Percentiles rank a stretch among this genome's conserved stretches.
phyloP scores from a whole-genome alignment of 2,888 invertebrate genomes.

The Pseudanteris insignis region DNA sequence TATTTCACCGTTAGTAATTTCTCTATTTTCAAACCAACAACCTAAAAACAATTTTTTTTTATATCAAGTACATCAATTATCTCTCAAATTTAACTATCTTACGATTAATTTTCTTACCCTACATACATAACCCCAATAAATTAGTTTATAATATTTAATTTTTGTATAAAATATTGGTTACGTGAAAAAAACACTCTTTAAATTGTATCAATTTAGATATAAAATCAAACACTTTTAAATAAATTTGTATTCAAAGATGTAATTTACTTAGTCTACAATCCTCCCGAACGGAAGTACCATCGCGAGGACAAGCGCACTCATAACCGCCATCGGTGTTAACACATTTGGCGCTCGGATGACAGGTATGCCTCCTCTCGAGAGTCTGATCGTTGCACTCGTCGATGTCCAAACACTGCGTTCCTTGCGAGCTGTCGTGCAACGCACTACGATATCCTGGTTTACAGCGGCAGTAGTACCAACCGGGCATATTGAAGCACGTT shows the following conservation, averaged over 20 bases:
- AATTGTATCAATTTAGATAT: no score
- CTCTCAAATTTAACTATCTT: no score
- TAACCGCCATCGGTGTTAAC: conserved; percentile 83
- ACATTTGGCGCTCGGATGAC: conserved; percentile 81
- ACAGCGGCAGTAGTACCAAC: conserved; percentile 90
- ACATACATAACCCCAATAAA: no score
- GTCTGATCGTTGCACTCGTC: conserved; percentile 81
- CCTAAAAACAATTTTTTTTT: conserved; percentile 69
- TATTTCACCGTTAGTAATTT: conserved; percentile 72
- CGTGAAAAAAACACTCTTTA: no score
- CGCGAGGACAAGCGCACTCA: conserved; percentile 75
- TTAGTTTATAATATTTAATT: no score
- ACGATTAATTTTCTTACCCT: no score
- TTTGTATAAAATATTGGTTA: no score
- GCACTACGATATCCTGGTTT: conserved; percentile 78
- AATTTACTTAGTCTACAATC: conserved; percentile 75
- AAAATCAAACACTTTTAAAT: no score
- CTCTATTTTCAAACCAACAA: conserved; percentile 77
- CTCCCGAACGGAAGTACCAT: conserved; percentile 56
- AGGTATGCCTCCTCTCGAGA: conserved; percentile 73
- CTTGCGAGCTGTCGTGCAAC: conserved; percentile 69
- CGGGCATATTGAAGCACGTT: conserved; percentile 86
- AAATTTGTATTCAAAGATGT: background rate
- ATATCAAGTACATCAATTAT: no score
- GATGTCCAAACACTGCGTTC: conserved; percentile 78